phyloP scores from a whole-genome alignment of 2,113 vertebrate species.

The Willisornis vidua region DNA sequence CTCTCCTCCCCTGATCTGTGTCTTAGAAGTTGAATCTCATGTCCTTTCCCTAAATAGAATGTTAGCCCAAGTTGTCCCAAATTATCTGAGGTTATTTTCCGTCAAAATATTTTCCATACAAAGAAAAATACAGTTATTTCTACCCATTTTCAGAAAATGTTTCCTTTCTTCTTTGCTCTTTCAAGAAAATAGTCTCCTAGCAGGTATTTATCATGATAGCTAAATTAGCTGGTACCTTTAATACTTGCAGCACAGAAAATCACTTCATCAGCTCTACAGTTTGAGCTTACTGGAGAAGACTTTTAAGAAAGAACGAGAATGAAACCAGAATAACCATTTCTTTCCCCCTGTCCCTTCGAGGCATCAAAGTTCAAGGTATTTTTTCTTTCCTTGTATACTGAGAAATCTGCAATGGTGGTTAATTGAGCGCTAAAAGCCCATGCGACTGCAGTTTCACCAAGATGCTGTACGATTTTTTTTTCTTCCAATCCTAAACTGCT shows the following conservation, averaged over 20 bases:
- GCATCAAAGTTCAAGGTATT: slow-evolving; percentile 51
- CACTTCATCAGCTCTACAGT: slow-evolving; percentile 57
- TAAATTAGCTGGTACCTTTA: slow-evolving; percentile 50
- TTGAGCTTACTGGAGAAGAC: slow-evolving; percentile 27
- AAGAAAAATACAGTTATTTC: slow-evolving; percentile 19
- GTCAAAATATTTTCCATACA: slow-evolving; percentile 35
- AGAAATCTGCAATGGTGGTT: not conserved
- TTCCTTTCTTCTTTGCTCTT: slow-evolving; percentile 19
- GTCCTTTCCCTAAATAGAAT: not conserved
- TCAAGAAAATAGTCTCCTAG: slow-evolving; percentile 34
- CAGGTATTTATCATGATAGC: slow-evolving; percentile 54
- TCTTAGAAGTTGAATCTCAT: not conserved
- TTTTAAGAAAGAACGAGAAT: slow-evolving; percentile 40
- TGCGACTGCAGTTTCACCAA: slow-evolving; percentile 32
- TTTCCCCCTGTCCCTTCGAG: slow-evolving; percentile 14
- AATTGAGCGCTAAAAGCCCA: slow-evolving; percentile 23
- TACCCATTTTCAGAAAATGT: slow-evolving; percentile 13
- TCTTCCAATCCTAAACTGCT: slow-evolving; percentile 5
- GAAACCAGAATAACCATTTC: slow-evolving; percentile 48
- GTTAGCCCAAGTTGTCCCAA: not conserved
- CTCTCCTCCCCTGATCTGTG: not conserved
- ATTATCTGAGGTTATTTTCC: slow-evolving; percentile 22
- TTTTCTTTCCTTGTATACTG: not conserved
- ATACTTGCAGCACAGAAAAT: slow-evolving; percentile 34
- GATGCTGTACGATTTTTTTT: not conserved